Base-by-base conservation (phyloP, 2,888 invertebrate genomes). In the Exephanes ischioxanthus region DNA sequence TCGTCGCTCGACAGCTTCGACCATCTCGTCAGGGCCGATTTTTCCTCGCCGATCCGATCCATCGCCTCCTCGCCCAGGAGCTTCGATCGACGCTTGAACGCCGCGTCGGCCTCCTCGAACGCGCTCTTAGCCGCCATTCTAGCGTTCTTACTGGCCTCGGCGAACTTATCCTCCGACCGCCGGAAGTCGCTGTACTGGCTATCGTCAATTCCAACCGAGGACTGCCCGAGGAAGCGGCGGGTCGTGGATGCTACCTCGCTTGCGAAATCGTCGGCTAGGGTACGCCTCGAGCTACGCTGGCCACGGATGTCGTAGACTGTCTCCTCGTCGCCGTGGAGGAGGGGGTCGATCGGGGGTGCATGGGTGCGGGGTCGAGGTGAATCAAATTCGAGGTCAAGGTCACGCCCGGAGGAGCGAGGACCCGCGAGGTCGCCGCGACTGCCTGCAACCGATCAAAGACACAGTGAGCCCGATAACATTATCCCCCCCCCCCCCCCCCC, bases 241-340 rank as follows among this genome's bases (percentile, higher is more conserved):
- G 94, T 94, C 91, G 94, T 93, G n/a, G 93, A 89, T 19, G 92
- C 88, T 26, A 95, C 93, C 77, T 95, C 95, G 87, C 94, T 94
- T 77, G 95, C 95, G 86, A 94, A 92, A 84, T 94, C 92, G 16
- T 94, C 94, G 76, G 94, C 89, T 68, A 94, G 90, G 45, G 89
- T 88, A 11, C 85, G 86, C 94, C 94, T 75, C 94, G 95, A 90
- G 22, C 91, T 92, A 6, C 93, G 91, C 83, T 93, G 92, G 2
- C 94, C 96, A 89, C 96, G 96, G 48, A 96, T 96, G 94, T 97
- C 96, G 93, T 96, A 96, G 70, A 96, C 93, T 83, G 95, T 92
- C 55, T 96, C 95, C 88, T 96, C 96, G 80, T 95, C 89, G 71
- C 91, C 90, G 86, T 90, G 88, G 80, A 91, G 89, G 77, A 92